phyloP scores from a whole-genome alignment of 2,113 vertebrate species.

The Cyphomyrus discorhynchus region DNA sequence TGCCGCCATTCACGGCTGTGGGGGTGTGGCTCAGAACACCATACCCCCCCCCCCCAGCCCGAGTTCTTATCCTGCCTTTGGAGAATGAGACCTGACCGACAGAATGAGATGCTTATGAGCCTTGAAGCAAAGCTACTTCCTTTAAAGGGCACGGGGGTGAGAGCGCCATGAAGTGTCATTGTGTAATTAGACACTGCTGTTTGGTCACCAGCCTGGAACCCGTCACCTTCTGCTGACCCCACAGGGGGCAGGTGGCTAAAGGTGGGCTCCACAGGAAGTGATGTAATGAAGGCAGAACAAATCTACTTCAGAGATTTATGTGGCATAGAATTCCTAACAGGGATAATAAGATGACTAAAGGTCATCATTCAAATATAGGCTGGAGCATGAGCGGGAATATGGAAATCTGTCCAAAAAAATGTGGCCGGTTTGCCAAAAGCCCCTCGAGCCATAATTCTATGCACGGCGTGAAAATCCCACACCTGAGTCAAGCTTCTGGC shows the following conservation, averaged over 20 bases:
- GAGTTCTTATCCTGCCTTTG: background rate
- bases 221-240: slow-evolving; percentile 25
- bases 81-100: background rate
- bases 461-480: background rate
- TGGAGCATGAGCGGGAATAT: background rate
- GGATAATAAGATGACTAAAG: background rate
- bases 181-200: slow-evolving; percentile 30
- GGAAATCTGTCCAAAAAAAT: background rate
- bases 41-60: background rate
- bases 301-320: background rate
- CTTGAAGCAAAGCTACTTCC: slow-evolving; percentile 1
- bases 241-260: background rate
- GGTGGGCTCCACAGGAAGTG: slow-evolving; percentile 1
- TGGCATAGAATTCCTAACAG: background rate
- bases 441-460: background rate
- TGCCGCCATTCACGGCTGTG: background rate
- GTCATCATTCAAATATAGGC: background rate
- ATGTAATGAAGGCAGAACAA: background rate
- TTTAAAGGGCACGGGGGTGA: background rate
- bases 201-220: slow-evolving; percentile 23
- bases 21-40: background rate
- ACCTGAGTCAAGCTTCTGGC: background rate
- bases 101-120: background rate
- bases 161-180: background rate
- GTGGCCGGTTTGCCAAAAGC: background rate